A percentile compares a stretch with the other conserved stretches of the same genome.
Conservation (phyloP, 2,888 invertebrate species). For the Eulithis prunata region DNA sequence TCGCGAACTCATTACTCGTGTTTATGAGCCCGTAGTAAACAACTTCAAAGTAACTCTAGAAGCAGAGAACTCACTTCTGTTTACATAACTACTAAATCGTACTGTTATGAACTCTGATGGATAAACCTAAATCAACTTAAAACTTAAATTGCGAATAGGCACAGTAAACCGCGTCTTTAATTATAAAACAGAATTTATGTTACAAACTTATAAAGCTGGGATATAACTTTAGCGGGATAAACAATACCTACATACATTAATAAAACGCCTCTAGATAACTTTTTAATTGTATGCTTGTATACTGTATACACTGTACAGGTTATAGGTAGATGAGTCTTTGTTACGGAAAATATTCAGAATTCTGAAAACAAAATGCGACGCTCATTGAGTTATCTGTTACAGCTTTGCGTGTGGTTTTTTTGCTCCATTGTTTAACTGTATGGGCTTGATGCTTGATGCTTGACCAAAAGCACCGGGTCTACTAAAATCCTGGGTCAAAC, state of each 20-base stretch:
- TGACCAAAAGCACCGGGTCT: no score
- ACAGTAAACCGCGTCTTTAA: slow-evolving; percentile 25
- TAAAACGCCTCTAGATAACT: slow-evolving; percentile 9
- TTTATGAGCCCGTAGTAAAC: slow-evolving; percentile 36
- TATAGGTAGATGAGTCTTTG: no score
- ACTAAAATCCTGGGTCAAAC: no score
- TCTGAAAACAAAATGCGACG: no score
- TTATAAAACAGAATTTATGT: slow-evolving; percentile 27
- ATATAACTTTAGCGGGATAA: slow-evolving; percentile 20
- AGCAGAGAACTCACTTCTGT: slow-evolving; percentile 29
- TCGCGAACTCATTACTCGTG: slow-evolving; percentile 31
- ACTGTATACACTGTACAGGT: no score
- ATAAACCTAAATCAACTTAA: slow-evolving; percentile 46
- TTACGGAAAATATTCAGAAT: no score
- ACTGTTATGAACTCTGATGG: slow-evolving; percentile 38
- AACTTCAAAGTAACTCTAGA: slow-evolving; percentile 35
- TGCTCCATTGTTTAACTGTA: no score
- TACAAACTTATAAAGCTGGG: slow-evolving; percentile 21
- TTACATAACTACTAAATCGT: slow-evolving; percentile 34
- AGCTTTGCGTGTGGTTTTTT: no score
- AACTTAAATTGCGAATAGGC: slow-evolving; percentile 43
- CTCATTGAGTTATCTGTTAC: no score
- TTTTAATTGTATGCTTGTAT: slow-evolving; percentile 8
- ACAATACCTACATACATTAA: slow-evolving; percentile 4
- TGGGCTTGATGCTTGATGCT: no score